Conservation (phyloP, 2,113 vertebrate species). For the Pterophyllum scalare region DNA sequence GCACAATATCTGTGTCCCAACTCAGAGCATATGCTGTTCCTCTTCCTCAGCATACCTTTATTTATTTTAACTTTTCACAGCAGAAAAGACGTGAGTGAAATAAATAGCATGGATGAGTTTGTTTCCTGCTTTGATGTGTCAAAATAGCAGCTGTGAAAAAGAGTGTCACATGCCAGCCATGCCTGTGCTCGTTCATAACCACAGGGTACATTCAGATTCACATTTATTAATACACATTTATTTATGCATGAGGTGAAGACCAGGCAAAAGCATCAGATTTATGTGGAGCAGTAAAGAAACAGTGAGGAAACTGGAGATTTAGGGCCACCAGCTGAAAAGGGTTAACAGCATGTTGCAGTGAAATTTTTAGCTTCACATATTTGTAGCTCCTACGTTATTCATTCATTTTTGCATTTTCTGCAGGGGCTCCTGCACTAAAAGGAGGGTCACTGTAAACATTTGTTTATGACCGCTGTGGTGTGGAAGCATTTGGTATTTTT, state of each 20-base stretch:
- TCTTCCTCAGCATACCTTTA: neutral
- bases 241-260: neutral
- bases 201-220: neutral
- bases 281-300: neutral
- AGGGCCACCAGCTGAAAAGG: neutral
- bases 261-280: neutral
- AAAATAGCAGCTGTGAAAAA: neutral
- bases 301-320: neutral
- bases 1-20: neutral
- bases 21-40: neutral
- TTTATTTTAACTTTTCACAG: neutral
- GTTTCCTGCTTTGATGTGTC: neutral
- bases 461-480: neutral
- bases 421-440: too few relatives aligned
- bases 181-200: too few relatives aligned
- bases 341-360: too few relatives aligned
- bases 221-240: neutral
- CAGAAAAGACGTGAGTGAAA: neutral
- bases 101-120: neutral
- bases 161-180: neutral
- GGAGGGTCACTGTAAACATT: neutral
- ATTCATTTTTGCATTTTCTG: neutral
- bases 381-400: neutral
- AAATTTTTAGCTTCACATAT: neutral
- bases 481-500: neutral